Percentiles rank a stretch among this genome's conserved stretches.
phyloP scores from a whole-genome alignment of 2,888 invertebrate species.

The Oligia strigilis region DNA sequence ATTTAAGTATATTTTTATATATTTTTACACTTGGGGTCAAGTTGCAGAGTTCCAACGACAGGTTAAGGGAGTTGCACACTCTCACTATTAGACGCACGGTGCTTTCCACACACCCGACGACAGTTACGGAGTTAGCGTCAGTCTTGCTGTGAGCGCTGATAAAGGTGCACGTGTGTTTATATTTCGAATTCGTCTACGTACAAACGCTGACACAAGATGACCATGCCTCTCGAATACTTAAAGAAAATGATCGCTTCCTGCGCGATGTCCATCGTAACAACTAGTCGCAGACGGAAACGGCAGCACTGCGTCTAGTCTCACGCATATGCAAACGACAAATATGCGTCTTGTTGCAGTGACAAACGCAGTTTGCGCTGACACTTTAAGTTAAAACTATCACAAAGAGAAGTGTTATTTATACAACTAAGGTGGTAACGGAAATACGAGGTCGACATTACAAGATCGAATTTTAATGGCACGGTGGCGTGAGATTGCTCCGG shows the following conservation, averaged over 20 bases:
- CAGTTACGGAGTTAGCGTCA: background rate
- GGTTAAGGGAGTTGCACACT: background rate
- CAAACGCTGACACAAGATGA: background rate
- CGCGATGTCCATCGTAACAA: background rate
- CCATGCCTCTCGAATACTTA: background rate
- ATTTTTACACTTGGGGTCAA: background rate
- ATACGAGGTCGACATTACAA: background rate
- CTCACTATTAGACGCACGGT: background rate
- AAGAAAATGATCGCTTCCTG: background rate
- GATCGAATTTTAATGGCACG: constrained; percentile 19
- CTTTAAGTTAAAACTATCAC: background rate
- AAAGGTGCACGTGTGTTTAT: background rate
- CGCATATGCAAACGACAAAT: background rate
- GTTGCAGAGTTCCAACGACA: background rate
- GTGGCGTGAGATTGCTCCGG: constrained; percentile 30
- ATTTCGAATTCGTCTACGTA: background rate
- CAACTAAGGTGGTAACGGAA: background rate
- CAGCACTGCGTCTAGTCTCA: no score
- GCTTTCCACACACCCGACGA: background rate
- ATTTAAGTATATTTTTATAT: no score
- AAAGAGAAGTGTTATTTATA: background rate
- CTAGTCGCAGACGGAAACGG: background rate
- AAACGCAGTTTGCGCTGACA: background rate
- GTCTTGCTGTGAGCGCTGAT: background rate
- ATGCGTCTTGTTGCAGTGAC: background rate